Evolutionary conservation across 1,140 invertebrate species (phyloP).

Genomic region (Drosophila sucinea): DNA sequence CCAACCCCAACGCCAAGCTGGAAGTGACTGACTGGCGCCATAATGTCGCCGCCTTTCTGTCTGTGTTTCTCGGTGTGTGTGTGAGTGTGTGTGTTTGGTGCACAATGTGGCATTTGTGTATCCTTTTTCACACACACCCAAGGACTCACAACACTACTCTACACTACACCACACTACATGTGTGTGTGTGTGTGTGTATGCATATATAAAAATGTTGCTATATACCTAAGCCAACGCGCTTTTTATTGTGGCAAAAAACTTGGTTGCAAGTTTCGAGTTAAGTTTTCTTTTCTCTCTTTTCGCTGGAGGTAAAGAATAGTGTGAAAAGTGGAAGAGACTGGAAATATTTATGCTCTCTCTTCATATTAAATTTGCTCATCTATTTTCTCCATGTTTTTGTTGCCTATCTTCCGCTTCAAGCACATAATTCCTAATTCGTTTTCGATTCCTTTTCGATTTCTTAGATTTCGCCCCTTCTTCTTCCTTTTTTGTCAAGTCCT

Average conservation of each 20-base stretch:
- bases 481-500: slow-evolving; percentile 18
- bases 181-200: slow-evolving; percentile 20
- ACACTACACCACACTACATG: background rate
- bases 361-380: slow-evolving; percentile 22
- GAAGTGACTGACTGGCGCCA: slow-evolving; percentile 76
- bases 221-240: slow-evolving; percentile 64
- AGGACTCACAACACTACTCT: slow-evolving; percentile 4
- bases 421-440: slow-evolving; percentile 35
- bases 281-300: slow-evolving; percentile 23
- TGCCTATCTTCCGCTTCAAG: slow-evolving; percentile 29
- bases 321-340: slow-evolving; percentile 33
- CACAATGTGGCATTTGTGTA: slow-evolving; percentile 43
- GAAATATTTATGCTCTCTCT: background rate
- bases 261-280: slow-evolving; percentile 21
- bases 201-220: slow-evolving; percentile 15
- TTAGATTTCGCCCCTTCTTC: slow-evolving; percentile 15
- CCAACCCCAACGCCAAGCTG: slow-evolving; percentile 26
- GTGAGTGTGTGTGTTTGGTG: slow-evolving; percentile 32
- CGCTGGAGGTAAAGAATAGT: slow-evolving; percentile 50
- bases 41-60: slow-evolving; percentile 66
- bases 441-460: slow-evolving; percentile 5
- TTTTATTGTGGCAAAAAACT: slow-evolving; percentile 51
- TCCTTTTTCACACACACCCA: slow-evolving; percentile 46
- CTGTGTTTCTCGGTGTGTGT: slow-evolving; percentile 33
- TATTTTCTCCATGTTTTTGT: slow-evolving; percentile 7